Conservation (phyloP, 2,888 invertebrate species). For the Myopa tessellatipennis region DNA sequence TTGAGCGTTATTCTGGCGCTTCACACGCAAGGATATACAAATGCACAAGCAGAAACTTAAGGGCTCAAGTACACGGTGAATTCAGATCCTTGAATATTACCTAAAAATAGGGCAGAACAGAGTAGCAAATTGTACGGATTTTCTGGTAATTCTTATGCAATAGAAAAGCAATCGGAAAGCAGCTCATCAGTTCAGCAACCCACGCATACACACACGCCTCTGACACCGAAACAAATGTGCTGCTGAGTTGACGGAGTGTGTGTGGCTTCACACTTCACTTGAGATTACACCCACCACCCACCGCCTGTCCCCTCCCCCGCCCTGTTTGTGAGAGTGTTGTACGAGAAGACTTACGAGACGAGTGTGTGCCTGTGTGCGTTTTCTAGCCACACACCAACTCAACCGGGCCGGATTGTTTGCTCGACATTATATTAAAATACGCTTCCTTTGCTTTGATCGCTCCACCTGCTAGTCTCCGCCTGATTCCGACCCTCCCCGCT, state of each 20-base stretch:
- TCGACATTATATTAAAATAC: constrained; percentile 5
- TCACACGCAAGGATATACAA: too few species aligned
- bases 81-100: too few species aligned
- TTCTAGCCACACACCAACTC: neutral
- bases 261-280: constrained; percentile 14
- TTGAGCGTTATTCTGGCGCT: too few species aligned
- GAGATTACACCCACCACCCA: neutral
- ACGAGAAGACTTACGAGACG: neutral
- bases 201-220: neutral
- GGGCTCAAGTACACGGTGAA: too few species aligned
- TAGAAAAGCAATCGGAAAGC: constrained; percentile 45
- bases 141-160: constrained; percentile 49
- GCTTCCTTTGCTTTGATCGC: neutral
- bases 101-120: too few species aligned
- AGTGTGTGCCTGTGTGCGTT: neutral
- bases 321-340: neutral
- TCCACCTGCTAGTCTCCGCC: too few species aligned
- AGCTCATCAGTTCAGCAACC: constrained; percentile 11
- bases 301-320: neutral
- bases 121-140: constrained; percentile 32
- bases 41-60: too few species aligned
- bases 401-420: neutral
- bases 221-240: neutral
- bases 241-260: neutral
- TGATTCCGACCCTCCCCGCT: too few species aligned